A percentile compares a stretch with the other conserved stretches of the same genome.
phyloP scores from a whole-genome alignment of 2,888 invertebrate species.

The Drosophila kuntzei region DNA sequence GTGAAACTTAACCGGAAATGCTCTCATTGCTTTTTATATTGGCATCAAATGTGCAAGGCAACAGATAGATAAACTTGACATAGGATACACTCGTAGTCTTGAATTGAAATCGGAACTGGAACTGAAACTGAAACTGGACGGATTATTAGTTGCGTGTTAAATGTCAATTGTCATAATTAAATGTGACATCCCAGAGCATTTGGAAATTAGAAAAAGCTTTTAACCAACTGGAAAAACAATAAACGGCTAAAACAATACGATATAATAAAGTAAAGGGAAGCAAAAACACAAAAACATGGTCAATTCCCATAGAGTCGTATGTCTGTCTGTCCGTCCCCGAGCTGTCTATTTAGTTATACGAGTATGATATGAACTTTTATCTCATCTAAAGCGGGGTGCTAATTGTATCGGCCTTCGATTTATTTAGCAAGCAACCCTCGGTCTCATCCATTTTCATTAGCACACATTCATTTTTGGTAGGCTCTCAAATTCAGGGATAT shows the following conservation, averaged over 20 bases:
- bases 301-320: slow-evolving; percentile 42
- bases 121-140: slow-evolving; percentile 15
- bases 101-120: not conserved
- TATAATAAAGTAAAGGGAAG: slow-evolving; percentile 11
- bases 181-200: slow-evolving; percentile 61
- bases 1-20: slow-evolving; percentile 46
- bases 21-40: slow-evolving; percentile 36
- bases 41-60: slow-evolving; percentile 46
- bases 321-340: slow-evolving; percentile 7
- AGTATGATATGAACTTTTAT: slow-evolving; percentile 57
- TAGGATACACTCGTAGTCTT: slow-evolving; percentile 4
- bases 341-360: slow-evolving; percentile 30
- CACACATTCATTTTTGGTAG: slow-evolving; percentile 2
- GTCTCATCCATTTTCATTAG: slow-evolving; percentile 55
- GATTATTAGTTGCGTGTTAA: slow-evolving; percentile 73
- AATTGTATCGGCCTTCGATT: slow-evolving; percentile 67
- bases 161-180: slow-evolving; percentile 73
- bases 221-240: slow-evolving; percentile 42
- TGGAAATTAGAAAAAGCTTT: slow-evolving; percentile 76
- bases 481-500: slow-evolving; percentile 35
- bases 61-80: slow-evolving; percentile 12
- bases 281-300: slow-evolving; percentile 29
- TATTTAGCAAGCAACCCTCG: slow-evolving; percentile 27
- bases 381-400: slow-evolving; percentile 68
- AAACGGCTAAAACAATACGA: slow-evolving; percentile 8